Evolutionary conservation across 2,797 vertebrate genomes (phyloP).

Genomic region (Ispidina lecontei): DNA sequence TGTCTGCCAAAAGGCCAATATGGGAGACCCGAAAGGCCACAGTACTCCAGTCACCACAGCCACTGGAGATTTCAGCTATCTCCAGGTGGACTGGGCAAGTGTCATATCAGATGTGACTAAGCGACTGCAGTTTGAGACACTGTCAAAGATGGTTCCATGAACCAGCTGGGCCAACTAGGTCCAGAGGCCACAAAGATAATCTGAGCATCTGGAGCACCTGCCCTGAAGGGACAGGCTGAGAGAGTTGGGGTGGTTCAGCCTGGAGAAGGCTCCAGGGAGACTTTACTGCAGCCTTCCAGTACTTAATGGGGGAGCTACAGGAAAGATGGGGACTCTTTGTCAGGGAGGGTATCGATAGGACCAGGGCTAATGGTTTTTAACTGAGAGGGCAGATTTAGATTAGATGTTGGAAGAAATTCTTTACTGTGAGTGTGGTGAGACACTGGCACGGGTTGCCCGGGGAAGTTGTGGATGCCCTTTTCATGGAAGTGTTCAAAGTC

Average conservation of each 20-base stretch:
- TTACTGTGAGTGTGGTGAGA: background rate
- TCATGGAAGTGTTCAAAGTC: too few relatives aligned
- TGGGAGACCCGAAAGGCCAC: too few relatives aligned
- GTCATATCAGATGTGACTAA: too few relatives aligned
- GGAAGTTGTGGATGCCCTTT: too few relatives aligned
- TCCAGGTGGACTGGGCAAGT: too few relatives aligned
- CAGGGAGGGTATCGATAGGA: background rate
- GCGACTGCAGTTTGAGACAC: too few relatives aligned
- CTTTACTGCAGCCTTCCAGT: background rate
- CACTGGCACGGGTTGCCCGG: too few relatives aligned
- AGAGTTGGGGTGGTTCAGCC: background rate
- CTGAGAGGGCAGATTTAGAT: background rate
- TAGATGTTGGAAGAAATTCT: background rate
- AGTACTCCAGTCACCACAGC: too few relatives aligned
- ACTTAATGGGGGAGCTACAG: background rate
- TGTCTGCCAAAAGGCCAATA: too few relatives aligned
- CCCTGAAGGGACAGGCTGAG: background rate
- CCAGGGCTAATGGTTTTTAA: background rate
- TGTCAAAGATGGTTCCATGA: too few relatives aligned
- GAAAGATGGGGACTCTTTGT: background rate
- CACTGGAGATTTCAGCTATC: too few relatives aligned
- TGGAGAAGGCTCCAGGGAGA: background rate
- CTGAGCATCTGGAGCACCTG: background rate
- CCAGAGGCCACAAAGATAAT: background rate
- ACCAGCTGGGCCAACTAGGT: background rate